Evolutionary conservation across 2,113 vertebrate species (phyloP), one percentile per base, ranked within the genome.

Genomic region (Hystrix brachyura): DNA sequence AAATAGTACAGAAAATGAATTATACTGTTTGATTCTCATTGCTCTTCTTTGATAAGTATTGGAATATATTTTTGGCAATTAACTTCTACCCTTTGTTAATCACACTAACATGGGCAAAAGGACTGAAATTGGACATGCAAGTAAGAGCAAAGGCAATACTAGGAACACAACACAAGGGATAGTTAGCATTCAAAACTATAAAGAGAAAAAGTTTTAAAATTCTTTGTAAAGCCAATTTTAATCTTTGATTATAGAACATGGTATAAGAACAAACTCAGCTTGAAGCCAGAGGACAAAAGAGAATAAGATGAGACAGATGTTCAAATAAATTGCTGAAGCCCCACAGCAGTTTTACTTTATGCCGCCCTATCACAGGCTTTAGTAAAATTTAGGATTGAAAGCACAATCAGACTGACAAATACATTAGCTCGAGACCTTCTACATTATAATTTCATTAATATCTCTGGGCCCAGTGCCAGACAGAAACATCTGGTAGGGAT

Each of bases 401-500:
- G 19, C 91, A 96, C 21, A 85, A 97, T 94, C 94, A 97, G 95
- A 64, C 38, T 95, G 91, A 96, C 53, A 97, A 97, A 97, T 87
- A 94, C 48, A 83, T 94, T 96, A 94, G 55, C 62, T 90, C 59
- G 97, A 97, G 88, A 87, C 81, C 81, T 94, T 96, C 43, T 76
- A 23, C 97, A 95, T 90, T 96, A 94, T 67, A 96, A 69, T 91
- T 93, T 91, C 97, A 96, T 98, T 97, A 98, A 96, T 96, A 97
- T 93, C 27, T 67, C 93, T 97, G 60, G 95, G 96, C 97, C 59
- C 95, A 92, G 95, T 97, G 55, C 90, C 91, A 96, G 76, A 65
- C 17, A 74, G 87, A 97, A 98, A 97, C 78, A 95, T 62, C 78
- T 94, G 97, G 94, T 71, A 27, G 10, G 64, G 69, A 97, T 91